These are phyloP conservation scores for Scrobipalpa atriplicella DNA, from an alignment of 2,888 invertebrate genomes.

Conservation along the genomic window DNA sequence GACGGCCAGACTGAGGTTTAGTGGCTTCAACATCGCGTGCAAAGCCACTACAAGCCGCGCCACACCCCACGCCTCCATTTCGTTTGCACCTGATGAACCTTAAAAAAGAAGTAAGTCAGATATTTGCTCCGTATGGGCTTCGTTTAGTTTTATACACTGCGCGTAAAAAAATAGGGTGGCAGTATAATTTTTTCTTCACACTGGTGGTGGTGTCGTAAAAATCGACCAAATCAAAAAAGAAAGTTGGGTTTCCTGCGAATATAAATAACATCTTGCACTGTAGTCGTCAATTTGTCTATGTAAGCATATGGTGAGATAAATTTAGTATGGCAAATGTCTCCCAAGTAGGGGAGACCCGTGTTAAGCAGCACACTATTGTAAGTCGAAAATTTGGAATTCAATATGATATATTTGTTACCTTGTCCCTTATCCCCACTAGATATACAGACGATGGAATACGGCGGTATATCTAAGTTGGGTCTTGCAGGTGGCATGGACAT, in stretches of 20 bases:
- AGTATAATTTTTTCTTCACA: too few species aligned
- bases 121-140: neutral
- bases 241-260: too few species aligned
- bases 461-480: conserved; percentile 51
- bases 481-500: conserved; percentile 49
- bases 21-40: conserved; percentile 39
- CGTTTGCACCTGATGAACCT: conserved; percentile 64
- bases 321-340: too few species aligned
- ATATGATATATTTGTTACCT: conserved; percentile 44
- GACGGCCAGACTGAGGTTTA: conserved; percentile 59
- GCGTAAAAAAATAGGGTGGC: too few species aligned
- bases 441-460: conserved; percentile 62
- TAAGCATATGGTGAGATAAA: too few species aligned
- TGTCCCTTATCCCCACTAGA: conserved; percentile 68
- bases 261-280: too few species aligned
- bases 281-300: too few species aligned
- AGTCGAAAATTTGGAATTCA: conserved; percentile 5
- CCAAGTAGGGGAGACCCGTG: too few species aligned
- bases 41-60: conserved; percentile 59
- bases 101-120: conserved; percentile 17
- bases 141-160: too few species aligned
- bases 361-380: too few species aligned
- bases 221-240: too few species aligned
- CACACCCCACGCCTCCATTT: conserved; percentile 72
- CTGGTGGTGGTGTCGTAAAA: too few species aligned